Percentiles rank a stretch among this genome's conserved stretches.
These are phyloP conservation scores for Cataglyphis livida DNA, from an alignment of 2,888 invertebrate genomes.

Conservation along the genomic window DNA sequence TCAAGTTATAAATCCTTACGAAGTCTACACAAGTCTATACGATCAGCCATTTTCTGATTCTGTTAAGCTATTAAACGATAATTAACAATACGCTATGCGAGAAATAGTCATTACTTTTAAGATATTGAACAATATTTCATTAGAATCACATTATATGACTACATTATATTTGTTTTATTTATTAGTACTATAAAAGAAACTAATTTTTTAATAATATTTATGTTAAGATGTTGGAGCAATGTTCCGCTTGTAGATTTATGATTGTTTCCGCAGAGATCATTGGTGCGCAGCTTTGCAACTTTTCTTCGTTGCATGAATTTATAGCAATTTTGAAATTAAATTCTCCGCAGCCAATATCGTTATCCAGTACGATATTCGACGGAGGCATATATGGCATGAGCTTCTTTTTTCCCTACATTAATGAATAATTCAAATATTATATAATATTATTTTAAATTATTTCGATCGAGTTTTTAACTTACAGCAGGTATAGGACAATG, in stretches of 20 bases:
- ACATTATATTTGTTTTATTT: neutral
- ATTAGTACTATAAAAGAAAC: neutral
- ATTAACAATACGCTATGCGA: neutral
- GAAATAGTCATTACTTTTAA: neutral
- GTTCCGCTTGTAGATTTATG: constrained; percentile 47
- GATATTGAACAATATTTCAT: neutral
- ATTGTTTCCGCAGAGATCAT: constrained; percentile 64
- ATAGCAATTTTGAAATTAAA: constrained; percentile 67
- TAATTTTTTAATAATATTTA: constrained; percentile 31
- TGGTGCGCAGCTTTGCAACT: constrained; percentile 6
- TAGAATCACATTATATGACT: neutral
- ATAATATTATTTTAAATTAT: constrained; percentile 17
- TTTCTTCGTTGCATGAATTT: constrained; percentile 66
- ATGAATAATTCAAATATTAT: neutral
- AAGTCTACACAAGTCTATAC: neutral
- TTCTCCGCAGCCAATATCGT: constrained; percentile 72
- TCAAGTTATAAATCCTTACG: constrained; percentile 65
- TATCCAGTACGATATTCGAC: constrained; percentile 49
- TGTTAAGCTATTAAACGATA: neutral
- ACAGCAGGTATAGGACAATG: constrained; percentile 69
- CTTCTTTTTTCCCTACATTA: constrained; percentile 58
- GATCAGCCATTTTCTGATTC: constrained; percentile 26
- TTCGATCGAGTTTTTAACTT: constrained; percentile 37
- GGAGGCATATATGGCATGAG: constrained; percentile 64
- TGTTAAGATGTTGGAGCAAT: constrained; percentile 56